Evolutionary conservation across 2,888 invertebrate genomes (phyloP), one percentile per base, ranked within the genome.

Genomic region (Drosophila austrosaltans): DNA sequence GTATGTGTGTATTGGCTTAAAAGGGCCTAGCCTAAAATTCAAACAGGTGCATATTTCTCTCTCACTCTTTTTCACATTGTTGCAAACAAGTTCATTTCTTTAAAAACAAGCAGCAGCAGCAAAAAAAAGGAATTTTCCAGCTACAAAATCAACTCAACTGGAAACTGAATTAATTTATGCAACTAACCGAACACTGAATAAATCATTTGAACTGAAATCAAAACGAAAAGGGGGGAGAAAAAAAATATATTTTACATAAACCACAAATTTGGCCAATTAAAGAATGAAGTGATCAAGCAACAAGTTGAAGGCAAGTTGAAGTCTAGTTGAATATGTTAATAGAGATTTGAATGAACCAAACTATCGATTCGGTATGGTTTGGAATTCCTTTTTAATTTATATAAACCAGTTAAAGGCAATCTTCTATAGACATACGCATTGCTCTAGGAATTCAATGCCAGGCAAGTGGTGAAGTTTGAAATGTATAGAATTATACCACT

Each of bases 21-120:
- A 40, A 12, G 48, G 22, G 22, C 48, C 48, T 48, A 48, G 48
- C 25, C 12, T 12, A 44, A 44, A 40, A 16, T 6, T 20, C 8
- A 48, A 48, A 48, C 48, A 48, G 48, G 25, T 48, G 48, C 48
- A 48, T 25, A 10, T 48, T 10, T 1, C 5, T 22, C 48, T 44
- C 20, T 8, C 28, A 16, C 7, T 44, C 44, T 44, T 2, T 44
- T 10, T 10, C 22, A 1, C 90, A 89, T 90, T 90, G 89, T 89
- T 81, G 82, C 81, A 90, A 48, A 90, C 89, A 89, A 89, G 89
- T 90, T 89, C 87, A 87, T 83, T 89, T 88, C 82, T 79, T 56
- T 69, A 28, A 61, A 54, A 67, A 28, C 60, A 59, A 58, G 30
- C 22, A 39, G 10, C 62, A 32, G 62, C 8, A 22, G 10, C 10